Evolutionary conservation across 2,797 vertebrate genomes (phyloP).

Genomic region (Myotis daubentonii): DNA sequence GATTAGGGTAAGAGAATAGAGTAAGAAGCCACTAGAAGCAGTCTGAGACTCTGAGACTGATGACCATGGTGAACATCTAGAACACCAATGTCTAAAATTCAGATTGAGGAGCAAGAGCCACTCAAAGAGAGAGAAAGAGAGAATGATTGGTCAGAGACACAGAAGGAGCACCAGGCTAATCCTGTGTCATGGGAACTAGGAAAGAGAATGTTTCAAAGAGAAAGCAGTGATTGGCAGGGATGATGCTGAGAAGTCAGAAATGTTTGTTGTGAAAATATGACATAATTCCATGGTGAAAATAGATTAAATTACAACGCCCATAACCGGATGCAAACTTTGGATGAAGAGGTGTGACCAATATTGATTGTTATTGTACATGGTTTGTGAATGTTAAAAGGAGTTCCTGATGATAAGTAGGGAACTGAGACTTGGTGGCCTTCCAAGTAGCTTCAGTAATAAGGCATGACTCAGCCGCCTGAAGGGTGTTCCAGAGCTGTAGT

Average conservation of each 20-base stretch:
- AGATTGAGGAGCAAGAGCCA: neutral
- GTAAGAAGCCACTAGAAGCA: neutral
- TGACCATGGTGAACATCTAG: neutral
- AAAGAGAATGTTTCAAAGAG: neutral
- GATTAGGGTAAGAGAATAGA: neutral
- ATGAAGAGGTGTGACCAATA: neutral
- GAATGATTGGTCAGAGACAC: neutral
- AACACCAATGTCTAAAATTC: neutral
- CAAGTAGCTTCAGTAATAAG: neutral
- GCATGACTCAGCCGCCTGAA: neutral
- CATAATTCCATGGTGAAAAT: neutral
- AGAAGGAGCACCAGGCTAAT: neutral
- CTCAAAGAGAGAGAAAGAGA: neutral
- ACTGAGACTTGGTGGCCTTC: conserved; percentile 26
- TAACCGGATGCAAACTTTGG: neutral
- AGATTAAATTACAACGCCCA: neutral
- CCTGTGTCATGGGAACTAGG: neutral
- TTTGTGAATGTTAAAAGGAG: neutral
- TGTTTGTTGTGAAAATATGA: neutral
- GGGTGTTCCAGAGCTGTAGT: neutral
- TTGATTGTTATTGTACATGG: neutral
- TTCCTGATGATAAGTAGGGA: neutral
- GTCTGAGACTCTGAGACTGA: neutral
- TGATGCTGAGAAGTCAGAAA: neutral
- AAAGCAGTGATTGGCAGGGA: neutral